Evolutionary conservation across 2,113 vertebrate genomes (phyloP).

Genomic region (Lontra canadensis): DNA sequence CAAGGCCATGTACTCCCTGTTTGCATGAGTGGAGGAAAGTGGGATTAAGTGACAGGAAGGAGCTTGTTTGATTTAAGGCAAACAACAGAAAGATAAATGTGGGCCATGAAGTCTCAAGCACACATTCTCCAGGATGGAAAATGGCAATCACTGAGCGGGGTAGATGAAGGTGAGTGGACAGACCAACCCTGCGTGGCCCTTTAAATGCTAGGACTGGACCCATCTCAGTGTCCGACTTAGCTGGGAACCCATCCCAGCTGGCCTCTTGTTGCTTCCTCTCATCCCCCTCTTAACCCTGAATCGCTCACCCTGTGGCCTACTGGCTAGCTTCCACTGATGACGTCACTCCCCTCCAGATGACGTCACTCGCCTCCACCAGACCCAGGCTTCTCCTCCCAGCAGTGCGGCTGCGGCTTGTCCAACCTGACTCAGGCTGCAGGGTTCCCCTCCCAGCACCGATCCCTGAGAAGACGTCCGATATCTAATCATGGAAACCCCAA

Average conservation of each 20-base stretch:
- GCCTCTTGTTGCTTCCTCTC: neutral
- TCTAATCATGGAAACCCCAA: neutral
- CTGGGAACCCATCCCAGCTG: neutral
- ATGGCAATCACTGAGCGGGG: fast-evolving
- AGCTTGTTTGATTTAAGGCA: neutral
- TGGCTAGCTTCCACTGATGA: neutral
- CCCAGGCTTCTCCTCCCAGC: neutral
- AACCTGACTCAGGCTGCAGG: neutral
- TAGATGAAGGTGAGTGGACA: neutral
- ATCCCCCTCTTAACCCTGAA: neutral
- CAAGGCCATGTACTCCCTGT: neutral
- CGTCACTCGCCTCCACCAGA: neutral
- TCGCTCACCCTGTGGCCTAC: neutral
- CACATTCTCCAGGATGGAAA: neutral
- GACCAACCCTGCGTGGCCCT: neutral
- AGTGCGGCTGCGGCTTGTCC: no score
- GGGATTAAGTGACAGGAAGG: neutral
- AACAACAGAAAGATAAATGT: neutral
- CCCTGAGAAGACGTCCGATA: neutral
- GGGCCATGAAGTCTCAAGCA: neutral
- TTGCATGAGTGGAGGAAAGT: neutral
- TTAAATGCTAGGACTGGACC: neutral
- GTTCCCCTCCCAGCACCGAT: neutral
- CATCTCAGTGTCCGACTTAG: neutral
- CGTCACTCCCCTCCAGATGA: neutral